A percentile compares a stretch with the other conserved stretches of the same genome.
Conservation (phyloP, 2,113 vertebrate genomes). For the Colius striatus region DNA sequence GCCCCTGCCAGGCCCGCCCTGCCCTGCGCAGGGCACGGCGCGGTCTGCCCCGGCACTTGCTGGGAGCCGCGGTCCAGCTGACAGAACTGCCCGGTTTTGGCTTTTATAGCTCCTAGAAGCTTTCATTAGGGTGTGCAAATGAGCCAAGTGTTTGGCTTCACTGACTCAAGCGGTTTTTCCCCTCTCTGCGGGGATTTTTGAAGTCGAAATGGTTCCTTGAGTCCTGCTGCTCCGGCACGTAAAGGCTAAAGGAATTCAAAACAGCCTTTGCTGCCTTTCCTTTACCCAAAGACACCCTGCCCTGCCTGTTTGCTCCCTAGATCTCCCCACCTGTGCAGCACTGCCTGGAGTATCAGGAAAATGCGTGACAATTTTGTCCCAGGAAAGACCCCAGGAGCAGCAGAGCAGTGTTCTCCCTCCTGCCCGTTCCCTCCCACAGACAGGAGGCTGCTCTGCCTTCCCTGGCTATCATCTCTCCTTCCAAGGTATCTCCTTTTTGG, state of each 20-base stretch:
- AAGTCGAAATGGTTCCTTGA: neutral
- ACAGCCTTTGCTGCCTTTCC: neutral
- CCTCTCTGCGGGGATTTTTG: neutral
- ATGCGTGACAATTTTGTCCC: neutral
- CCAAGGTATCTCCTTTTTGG: neutral
- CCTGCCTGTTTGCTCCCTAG: neutral
- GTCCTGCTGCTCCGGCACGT: neutral
- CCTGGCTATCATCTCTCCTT: neutral
- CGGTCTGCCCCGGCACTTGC: neutral
- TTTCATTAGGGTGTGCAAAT: neutral
- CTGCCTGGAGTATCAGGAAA: neutral
- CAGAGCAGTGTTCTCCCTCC: neutral
- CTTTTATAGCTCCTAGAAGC: neutral
- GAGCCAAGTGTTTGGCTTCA: neutral
- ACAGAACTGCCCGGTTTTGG: neutral
- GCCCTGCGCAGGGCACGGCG: neutral
- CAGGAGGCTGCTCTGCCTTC: neutral
- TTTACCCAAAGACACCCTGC: neutral
- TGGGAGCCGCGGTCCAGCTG: neutral
- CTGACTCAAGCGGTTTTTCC: neutral
- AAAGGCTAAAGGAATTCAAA: neutral
- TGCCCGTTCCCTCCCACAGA: neutral
- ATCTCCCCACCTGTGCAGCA: rapidly evolving
- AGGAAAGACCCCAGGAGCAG: neutral
- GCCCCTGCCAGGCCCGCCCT: neutral